phyloP scores from a whole-genome alignment of 2,113 vertebrate genomes.

The Nothoprocta pentlandii region DNA sequence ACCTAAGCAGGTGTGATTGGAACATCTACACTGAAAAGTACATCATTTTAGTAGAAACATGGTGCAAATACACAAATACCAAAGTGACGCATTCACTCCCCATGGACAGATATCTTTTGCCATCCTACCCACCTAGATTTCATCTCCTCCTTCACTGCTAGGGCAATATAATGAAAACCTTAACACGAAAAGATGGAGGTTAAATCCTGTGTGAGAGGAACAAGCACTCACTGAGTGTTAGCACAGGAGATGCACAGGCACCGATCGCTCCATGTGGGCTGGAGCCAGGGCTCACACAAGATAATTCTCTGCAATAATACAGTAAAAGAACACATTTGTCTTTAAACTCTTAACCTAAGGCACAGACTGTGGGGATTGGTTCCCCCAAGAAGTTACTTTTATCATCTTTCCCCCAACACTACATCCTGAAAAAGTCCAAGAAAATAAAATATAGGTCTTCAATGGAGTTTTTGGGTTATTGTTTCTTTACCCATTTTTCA shows the following conservation, averaged over 20 bases:
- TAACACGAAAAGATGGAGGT: neutral
- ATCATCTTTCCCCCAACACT: neutral
- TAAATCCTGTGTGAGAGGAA: neutral
- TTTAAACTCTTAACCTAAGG: neutral
- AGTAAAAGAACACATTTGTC: neutral
- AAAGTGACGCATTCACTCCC: neutral
- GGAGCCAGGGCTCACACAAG: neutral
- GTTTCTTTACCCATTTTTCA: conserved; percentile 34
- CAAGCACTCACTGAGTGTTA: neutral
- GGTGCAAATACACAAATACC: neutral
- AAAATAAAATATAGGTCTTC: neutral
- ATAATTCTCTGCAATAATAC: neutral
- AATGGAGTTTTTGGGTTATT: conserved; percentile 4
- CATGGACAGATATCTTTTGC: fast-evolving
- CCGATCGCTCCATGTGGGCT: neutral
- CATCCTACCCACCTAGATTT: neutral
- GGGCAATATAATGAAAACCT: neutral
- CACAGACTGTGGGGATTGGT: neutral
- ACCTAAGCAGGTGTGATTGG: neutral
- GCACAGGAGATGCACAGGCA: neutral
- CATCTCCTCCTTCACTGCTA: neutral
- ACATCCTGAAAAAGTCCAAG: neutral
- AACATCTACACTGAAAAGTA: neutral
- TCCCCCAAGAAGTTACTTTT: neutral
- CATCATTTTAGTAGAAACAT: neutral